phyloP scores from a whole-genome alignment of 2,888 invertebrate genomes.

The Apamea anceps region DNA sequence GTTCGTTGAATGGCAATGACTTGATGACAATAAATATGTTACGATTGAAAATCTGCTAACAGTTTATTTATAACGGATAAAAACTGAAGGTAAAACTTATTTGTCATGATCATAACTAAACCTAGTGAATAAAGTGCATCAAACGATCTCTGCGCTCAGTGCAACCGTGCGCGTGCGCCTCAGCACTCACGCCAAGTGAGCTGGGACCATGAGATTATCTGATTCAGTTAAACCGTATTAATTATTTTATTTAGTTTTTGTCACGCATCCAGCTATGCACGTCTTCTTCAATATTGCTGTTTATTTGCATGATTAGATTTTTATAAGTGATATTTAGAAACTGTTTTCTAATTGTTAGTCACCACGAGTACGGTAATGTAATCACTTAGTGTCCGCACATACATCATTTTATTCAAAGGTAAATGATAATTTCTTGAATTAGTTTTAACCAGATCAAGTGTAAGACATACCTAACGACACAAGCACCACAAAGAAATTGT shows the following conservation, averaged over 20 bases:
- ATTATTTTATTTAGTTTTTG: conserved; percentile 85
- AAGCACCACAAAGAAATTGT: conserved; percentile 68
- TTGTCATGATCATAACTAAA: conserved; percentile 86
- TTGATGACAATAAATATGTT: conserved; percentile 76
- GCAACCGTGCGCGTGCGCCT: conserved; percentile 40
- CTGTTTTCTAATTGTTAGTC: conserved; percentile 86
- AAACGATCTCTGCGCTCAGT: conserved; percentile 75
- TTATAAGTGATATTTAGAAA: conserved; percentile 76
- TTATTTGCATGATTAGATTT: conserved; percentile 87
- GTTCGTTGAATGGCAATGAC: conserved; percentile 85
- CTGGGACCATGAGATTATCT: conserved; percentile 79
- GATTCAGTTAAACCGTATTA: conserved; percentile 78
- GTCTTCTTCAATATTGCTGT: conserved; percentile 88
- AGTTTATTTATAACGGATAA: conserved; percentile 86
- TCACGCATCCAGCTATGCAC: conserved; percentile 90
- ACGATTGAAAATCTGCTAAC: conserved; percentile 86
- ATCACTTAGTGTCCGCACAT: conserved; percentile 89
- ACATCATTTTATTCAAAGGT: conserved; percentile 87
- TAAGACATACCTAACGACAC: conserved; percentile 79
- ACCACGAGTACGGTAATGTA: conserved; percentile 82
- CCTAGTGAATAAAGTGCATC: conserved; percentile 80
- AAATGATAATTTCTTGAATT: conserved; percentile 78
- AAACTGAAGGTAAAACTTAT: conserved; percentile 83
- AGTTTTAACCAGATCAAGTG: conserved; percentile 85
- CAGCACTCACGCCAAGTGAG: conserved; percentile 67